A percentile compares a stretch with the other conserved stretches of the same genome.
These are phyloP conservation scores for Cephus pygmeus DNA, from an alignment of 2,888 invertebrate species.

Conservation along the genomic window DNA sequence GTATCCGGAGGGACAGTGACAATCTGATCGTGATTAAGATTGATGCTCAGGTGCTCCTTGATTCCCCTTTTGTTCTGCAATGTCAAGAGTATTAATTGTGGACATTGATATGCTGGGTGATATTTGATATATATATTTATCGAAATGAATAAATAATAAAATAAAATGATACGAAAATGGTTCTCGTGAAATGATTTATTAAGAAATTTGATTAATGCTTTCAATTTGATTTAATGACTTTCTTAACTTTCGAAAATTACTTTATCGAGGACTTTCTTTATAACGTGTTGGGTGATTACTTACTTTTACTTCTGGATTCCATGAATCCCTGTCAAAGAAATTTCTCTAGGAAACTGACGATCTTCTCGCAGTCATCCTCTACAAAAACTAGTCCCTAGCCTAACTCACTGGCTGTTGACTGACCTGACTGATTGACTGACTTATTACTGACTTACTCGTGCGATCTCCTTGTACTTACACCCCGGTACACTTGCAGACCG, in stretches of 20 bases:
- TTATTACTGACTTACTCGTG: neutral
- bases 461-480: neutral
- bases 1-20: neutral
- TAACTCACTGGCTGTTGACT: neutral
- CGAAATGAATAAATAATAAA: neutral
- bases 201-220: neutral
- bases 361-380: neutral
- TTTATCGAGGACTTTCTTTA: neutral
- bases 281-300: neutral
- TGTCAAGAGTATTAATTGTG: neutral
- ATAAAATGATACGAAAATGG: neutral
- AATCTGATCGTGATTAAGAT: constrained; percentile 1
- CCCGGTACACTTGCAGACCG: neutral
- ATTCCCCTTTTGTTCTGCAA: neutral
- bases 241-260: neutral
- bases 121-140: neutral
- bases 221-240: neutral
- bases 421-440: neutral
- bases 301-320: neutral
- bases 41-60: neutral
- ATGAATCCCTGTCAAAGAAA: neutral
- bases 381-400: neutral
- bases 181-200: neutral
- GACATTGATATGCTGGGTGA: neutral
- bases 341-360: neutral